phyloP scores from a whole-genome alignment of 2,113 vertebrate genomes.

The Monopterus albus region DNA sequence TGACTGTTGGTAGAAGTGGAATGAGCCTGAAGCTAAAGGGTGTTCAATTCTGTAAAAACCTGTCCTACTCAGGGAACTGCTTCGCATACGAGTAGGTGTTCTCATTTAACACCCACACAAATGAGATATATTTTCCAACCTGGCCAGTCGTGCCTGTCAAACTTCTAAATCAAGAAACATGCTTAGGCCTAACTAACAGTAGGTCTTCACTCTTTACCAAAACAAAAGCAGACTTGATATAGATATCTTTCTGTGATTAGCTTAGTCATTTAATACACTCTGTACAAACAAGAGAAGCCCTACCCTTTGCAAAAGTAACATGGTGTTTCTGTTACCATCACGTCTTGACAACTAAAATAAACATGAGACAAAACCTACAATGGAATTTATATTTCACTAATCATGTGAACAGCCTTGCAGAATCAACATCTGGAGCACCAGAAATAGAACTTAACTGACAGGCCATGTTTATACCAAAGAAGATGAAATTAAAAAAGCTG shows the following conservation, averaged over 20 bases:
- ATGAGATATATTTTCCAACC: constrained; percentile 27
- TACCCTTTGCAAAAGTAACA: too few relatives aligned
- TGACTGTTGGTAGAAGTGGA: background rate
- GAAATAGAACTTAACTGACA: background rate
- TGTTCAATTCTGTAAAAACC: constrained; percentile 1
- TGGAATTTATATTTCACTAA: too few relatives aligned
- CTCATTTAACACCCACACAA: constrained; percentile 28
- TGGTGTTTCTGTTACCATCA: too few relatives aligned
- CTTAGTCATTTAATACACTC: background rate
- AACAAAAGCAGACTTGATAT: constrained; percentile 23
- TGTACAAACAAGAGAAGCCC: background rate
- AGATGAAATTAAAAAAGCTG: too few relatives aligned
- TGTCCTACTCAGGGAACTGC: background rate
- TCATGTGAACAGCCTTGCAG: background rate
- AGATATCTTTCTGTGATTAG: constrained; percentile 6
- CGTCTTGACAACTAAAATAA: too few relatives aligned
- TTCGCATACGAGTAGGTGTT: background rate
- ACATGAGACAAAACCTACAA: too few relatives aligned
- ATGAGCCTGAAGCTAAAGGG: constrained; percentile 14
- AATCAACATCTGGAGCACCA: background rate
- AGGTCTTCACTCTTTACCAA: background rate
- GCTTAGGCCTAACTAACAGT: background rate
- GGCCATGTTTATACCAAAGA: too few relatives aligned
- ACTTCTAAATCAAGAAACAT: background rate
- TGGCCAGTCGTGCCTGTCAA: background rate